These are phyloP conservation scores for Ormyrus rosae DNA, from an alignment of 2,888 invertebrate species.

Conservation along the genomic window DNA sequence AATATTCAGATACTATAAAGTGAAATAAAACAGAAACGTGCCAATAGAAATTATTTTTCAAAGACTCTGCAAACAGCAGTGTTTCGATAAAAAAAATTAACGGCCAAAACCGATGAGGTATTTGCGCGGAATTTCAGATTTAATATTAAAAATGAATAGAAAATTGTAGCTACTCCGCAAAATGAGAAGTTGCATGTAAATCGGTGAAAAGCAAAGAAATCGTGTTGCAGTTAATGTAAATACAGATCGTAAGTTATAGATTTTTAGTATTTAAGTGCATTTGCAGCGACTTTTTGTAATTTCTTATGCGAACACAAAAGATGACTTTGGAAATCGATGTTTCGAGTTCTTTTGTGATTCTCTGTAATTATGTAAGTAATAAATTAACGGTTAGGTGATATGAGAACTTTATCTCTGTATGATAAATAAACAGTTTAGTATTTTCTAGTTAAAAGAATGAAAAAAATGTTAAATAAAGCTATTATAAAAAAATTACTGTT, in stretches of 20 bases:
- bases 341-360: constrained; percentile 38
- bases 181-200: constrained; percentile 23
- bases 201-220: constrained; percentile 17
- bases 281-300: constrained; percentile 36
- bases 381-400: constrained; percentile 28
- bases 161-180: neutral
- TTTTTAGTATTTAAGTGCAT: constrained; percentile 49
- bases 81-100: constrained; percentile 20
- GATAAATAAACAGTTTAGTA: constrained; percentile 6
- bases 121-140: constrained; percentile 10
- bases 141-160: constrained; percentile 1
- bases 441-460: neutral
- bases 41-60: constrained; percentile 58
- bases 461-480: constrained; percentile 3
- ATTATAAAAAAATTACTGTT: neutral
- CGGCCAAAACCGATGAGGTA: constrained; percentile 1
- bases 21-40: constrained; percentile 50
- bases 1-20: constrained; percentile 60
- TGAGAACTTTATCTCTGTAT: constrained; percentile 40
- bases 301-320: constrained; percentile 35
- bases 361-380: constrained; percentile 52
- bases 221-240: constrained; percentile 62
- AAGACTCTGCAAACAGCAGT: constrained; percentile 35
- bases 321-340: constrained; percentile 22
- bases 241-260: constrained; percentile 66